These are phyloP conservation scores for Ornithorhynchus anatinus DNA, from an alignment of 2,113 vertebrate species.

Conservation along the genomic window DNA sequence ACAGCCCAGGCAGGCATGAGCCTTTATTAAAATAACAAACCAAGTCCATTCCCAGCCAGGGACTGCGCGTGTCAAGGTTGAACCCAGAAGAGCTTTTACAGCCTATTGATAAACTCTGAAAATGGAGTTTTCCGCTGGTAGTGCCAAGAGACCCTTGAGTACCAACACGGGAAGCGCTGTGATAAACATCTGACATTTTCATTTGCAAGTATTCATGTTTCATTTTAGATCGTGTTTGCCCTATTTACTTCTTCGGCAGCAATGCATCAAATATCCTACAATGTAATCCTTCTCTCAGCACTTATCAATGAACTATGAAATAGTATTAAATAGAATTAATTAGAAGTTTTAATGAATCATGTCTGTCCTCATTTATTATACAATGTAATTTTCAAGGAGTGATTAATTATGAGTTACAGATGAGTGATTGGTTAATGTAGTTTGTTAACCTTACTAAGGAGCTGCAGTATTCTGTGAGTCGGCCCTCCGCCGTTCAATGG, in stretches of 20 bases:
- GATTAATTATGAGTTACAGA: constrained; percentile 79
- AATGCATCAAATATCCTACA: constrained; percentile 67
- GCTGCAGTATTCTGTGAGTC: constrained; percentile 49
- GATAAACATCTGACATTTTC: constrained; percentile 60
- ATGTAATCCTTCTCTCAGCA: constrained; percentile 74
- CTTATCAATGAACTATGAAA: constrained; percentile 82
- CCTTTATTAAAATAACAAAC: constrained; percentile 11
- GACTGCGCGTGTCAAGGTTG: background rate
- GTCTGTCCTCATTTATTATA: constrained; percentile 82
- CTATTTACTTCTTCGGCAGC: constrained; percentile 68
- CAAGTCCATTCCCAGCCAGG: background rate
- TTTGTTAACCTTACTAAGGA: constrained; percentile 75
- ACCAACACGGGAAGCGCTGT: background rate
- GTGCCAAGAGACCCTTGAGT: constrained; percentile 7
- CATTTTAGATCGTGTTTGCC: constrained; percentile 58
- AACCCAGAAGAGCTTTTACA: constrained; percentile 2
- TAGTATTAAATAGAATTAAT: constrained; percentile 84
- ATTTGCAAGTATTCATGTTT: constrained; percentile 53
- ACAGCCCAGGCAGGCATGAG: background rate
- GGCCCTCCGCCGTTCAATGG: constrained; percentile 59
- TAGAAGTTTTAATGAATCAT: constrained; percentile 84
- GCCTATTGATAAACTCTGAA: constrained; percentile 9
- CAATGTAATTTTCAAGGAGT: constrained; percentile 77
- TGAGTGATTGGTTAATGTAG: constrained; percentile 77
- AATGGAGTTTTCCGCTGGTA: constrained; percentile 33